phyloP scores from a whole-genome alignment of 2,888 invertebrate genomes.

The Choreutis nemorana region DNA sequence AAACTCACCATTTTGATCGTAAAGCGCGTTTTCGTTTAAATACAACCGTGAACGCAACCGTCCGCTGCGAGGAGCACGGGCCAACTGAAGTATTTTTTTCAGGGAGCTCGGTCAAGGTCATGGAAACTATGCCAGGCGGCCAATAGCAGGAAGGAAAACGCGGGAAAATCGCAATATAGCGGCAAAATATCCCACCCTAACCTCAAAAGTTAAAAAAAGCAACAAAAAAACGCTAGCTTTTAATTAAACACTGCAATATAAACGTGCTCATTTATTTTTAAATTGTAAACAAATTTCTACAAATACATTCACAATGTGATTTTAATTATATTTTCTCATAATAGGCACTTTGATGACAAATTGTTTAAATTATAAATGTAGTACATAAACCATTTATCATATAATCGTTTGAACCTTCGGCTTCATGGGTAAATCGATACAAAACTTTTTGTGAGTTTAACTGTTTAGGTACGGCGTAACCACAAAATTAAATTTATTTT shows the following conservation, averaged over 20 bases:
- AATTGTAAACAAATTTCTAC: constrained; percentile 18
- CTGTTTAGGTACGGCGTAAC: too few species aligned
- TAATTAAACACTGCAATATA: too few species aligned
- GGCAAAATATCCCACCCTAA: too few species aligned
- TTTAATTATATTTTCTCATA: too few species aligned
- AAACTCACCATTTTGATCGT: constrained; percentile 46
- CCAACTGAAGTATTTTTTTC: constrained; percentile 33
- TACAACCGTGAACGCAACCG: constrained; percentile 18
- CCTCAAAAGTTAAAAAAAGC: background rate
- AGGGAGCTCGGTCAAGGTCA: constrained; percentile 46
- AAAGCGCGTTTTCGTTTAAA: constrained; percentile 23
- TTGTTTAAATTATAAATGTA: too few species aligned
- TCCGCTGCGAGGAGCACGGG: constrained; percentile 32
- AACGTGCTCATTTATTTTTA: constrained; percentile 31
- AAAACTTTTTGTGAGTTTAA: too few species aligned
- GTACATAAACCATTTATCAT: too few species aligned
- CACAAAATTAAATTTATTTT: too few species aligned
- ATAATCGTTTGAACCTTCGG: too few species aligned
- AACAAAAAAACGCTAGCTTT: constrained; percentile 1
- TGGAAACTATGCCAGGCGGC: constrained; percentile 50
- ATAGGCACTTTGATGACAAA: too few species aligned
- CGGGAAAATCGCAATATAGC: constrained; percentile 32
- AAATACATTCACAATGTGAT: too few species aligned
- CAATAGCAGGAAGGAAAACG: constrained; percentile 28
- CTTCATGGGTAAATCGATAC: too few species aligned